These are phyloP conservation scores for Lerista edwardsae DNA, from an alignment of 2,797 vertebrate species.

Conservation along the genomic window DNA sequence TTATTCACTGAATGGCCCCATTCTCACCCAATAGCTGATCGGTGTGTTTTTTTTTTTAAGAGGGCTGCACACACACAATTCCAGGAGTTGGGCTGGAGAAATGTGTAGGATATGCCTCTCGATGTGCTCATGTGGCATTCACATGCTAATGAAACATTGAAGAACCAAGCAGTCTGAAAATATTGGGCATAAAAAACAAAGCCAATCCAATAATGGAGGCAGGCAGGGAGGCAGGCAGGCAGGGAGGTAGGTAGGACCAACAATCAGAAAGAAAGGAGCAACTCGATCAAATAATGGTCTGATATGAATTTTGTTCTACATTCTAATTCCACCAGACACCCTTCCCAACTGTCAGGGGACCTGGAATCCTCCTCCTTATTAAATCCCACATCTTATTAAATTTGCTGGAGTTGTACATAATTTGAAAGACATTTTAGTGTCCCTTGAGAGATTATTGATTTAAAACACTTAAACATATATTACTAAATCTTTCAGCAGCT, in stretches of 20 bases:
- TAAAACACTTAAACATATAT: constrained; percentile 32
- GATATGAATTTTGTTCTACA: not conserved
- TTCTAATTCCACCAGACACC: not conserved
- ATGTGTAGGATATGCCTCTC: no score
- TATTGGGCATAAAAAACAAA: not conserved
- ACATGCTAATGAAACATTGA: not conserved
- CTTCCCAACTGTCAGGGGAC: constrained; percentile 8
- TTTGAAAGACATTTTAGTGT: constrained; percentile 27
- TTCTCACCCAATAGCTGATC: not conserved
- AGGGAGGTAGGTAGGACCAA: not conserved
- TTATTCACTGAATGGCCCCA: not conserved
- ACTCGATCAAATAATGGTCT: not conserved
- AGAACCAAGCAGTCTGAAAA: not conserved
- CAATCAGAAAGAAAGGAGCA: not conserved
- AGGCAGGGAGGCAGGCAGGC: not conserved
- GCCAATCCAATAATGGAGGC: not conserved
- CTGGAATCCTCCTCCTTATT: constrained; percentile 15
- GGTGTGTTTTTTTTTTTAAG: no score
- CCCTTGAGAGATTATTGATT: constrained; percentile 29
- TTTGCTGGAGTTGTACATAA: constrained; percentile 18
- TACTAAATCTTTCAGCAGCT: constrained; percentile 18
- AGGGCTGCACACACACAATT: no score
- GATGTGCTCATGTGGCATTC: no score
- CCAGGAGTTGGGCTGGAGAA: no score
- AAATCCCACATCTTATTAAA: constrained; percentile 28